Percentiles rank a stretch among this genome's conserved stretches.
These are phyloP conservation scores for Xylophagus ater DNA, from an alignment of 2,888 invertebrate genomes.

Conservation along the genomic window DNA sequence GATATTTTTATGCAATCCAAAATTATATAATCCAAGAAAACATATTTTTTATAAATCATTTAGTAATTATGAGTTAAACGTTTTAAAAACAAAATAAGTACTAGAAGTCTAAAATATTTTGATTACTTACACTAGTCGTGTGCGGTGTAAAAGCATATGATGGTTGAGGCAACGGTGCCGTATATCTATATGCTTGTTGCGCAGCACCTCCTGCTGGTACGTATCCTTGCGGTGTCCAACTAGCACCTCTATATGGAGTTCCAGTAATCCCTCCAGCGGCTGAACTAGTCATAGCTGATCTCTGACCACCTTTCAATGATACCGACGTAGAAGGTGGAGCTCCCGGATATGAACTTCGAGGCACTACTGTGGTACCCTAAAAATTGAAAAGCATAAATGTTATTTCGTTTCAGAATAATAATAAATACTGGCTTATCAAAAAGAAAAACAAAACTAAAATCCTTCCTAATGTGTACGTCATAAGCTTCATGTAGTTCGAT, in stretches of 20 bases:
- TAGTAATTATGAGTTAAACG: too few relatives aligned
- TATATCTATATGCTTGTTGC: constrained; percentile 38
- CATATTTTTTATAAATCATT: too few relatives aligned
- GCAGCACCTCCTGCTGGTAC: constrained; percentile 36
- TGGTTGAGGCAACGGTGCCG: constrained; percentile 39
- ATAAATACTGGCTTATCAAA: too few relatives aligned
- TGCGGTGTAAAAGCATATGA: constrained; percentile 40
- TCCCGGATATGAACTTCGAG: constrained; percentile 37
- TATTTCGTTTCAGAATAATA: too few relatives aligned
- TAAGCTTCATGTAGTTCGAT: too few relatives aligned
- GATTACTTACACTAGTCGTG: constrained; percentile 35
- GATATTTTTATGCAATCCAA: too few relatives aligned
- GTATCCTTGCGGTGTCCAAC: constrained; percentile 40
- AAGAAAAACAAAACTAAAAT: constrained; percentile 5
- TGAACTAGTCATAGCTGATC: constrained; percentile 41
- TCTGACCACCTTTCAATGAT: constrained; percentile 38
- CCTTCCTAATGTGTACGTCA: too few relatives aligned
- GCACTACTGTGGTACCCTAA: constrained; percentile 31
- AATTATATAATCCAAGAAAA: too few relatives aligned
- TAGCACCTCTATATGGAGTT: constrained; percentile 38
- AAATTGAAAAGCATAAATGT: constrained; percentile 14
- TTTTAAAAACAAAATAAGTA: too few relatives aligned
- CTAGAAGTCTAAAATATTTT: background rate
- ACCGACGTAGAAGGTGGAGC: constrained; percentile 38
- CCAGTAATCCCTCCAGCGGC: constrained; percentile 39